These are phyloP conservation scores for Notothenia coriiceps DNA, from an alignment of 2,113 vertebrate genomes.

Conservation along the genomic window DNA sequence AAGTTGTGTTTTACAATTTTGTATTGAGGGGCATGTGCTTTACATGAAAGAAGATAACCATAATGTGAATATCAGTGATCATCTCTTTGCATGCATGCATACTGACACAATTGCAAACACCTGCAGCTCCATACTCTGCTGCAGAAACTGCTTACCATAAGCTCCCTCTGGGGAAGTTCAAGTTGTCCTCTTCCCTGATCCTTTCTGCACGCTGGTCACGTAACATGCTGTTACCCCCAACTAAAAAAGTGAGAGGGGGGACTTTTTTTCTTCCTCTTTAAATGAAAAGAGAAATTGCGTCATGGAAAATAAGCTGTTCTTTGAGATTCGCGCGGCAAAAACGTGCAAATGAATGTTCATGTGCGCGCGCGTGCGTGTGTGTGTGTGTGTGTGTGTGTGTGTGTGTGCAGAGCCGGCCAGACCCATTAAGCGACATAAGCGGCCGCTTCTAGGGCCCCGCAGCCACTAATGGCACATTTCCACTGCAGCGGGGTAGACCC, in stretches of 20 bases:
- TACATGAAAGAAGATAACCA: not conserved
- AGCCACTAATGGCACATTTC: no score
- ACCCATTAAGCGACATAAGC: no score
- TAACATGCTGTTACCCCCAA: slow-evolving; percentile 72
- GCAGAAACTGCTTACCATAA: slow-evolving; percentile 49
- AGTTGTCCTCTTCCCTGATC: slow-evolving; percentile 67
- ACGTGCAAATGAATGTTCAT: slow-evolving; percentile 8
- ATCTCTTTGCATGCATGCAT: slow-evolving; percentile 32
- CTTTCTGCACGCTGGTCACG: slow-evolving; percentile 84
- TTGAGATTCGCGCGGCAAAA: slow-evolving; percentile 60
- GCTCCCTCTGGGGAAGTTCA: slow-evolving; percentile 63
- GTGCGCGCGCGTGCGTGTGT: no score
- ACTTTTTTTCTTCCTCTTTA: slow-evolving; percentile 50
- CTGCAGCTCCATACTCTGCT: slow-evolving; percentile 6
- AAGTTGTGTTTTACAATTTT: not conserved
- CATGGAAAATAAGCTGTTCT: slow-evolving; percentile 83
- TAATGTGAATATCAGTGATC: not conserved
- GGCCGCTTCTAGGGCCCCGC: no score
- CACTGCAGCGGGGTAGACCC: no score
- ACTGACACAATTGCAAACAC: slow-evolving; percentile 25
- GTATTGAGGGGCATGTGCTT: not conserved
- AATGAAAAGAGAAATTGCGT: slow-evolving; percentile 85
- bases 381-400: no score
- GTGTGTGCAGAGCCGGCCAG: no score
- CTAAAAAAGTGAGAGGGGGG: slow-evolving; percentile 63